A percentile compares a stretch with the other conserved stretches of the same genome.
Conservation (phyloP, 1,140 invertebrate species). For the Bombus impatiens region DNA sequence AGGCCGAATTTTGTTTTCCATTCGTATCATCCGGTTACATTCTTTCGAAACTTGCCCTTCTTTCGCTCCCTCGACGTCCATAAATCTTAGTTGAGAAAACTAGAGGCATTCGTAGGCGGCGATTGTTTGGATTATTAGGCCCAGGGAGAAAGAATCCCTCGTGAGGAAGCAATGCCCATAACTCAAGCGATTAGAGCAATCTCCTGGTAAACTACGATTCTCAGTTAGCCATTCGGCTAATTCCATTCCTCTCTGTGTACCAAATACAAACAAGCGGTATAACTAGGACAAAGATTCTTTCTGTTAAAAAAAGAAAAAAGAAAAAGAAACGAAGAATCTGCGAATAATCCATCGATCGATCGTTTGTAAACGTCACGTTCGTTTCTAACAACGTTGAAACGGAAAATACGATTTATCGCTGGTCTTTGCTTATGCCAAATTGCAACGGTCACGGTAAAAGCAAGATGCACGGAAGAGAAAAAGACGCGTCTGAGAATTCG, state of each 20-base stretch:
- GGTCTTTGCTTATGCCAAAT: neutral
- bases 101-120: neutral
- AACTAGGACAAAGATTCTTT: neutral
- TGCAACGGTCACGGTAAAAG: neutral
- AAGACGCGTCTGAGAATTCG: conserved; percentile 45
- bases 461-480: neutral
- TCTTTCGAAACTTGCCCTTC: no score
- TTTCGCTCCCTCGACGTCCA: neutral
- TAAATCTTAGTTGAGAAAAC: neutral
- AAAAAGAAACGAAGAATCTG: no score
- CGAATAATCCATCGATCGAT: neutral
- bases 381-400: neutral
- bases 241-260: neutral
- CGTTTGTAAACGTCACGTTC: neutral
- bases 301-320: neutral
- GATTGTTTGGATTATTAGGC: conserved; percentile 16
- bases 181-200: conserved; percentile 20
- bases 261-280: neutral
- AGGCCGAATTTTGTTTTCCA: no score
- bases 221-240: neutral
- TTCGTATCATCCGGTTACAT: neutral
- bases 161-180: neutral
- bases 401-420: neutral
- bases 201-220: neutral
- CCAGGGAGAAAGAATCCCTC: neutral